Conservation (phyloP, 2,797 vertebrate species). For the Apodemus agrarius region DNA sequence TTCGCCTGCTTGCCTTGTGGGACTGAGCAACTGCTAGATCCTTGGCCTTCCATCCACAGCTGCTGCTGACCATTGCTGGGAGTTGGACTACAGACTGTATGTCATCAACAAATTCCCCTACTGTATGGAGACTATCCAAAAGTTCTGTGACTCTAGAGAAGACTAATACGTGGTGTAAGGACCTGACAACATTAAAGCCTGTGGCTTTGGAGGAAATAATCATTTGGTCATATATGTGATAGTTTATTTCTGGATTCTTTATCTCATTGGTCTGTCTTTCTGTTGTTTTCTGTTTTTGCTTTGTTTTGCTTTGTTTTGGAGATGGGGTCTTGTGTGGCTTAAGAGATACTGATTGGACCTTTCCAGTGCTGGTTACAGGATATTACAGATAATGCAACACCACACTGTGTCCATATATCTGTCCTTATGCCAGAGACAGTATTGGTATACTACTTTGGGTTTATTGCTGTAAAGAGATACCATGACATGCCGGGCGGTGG, state of each 20-base stretch:
- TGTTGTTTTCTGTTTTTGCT: not conserved
- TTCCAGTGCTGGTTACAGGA: not conserved
- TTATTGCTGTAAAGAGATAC: not conserved
- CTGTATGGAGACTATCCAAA: too few relatives aligned
- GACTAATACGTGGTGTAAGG: not conserved
- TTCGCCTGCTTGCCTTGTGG: too few relatives aligned
- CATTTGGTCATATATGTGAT: not conserved
- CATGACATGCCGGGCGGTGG: too few relatives aligned
- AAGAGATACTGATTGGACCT: not conserved
- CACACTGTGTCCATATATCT: not conserved
- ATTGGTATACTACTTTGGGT: not conserved
- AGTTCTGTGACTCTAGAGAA: too few relatives aligned
- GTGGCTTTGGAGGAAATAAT: not conserved
- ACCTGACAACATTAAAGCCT: not conserved
- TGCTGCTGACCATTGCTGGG: too few relatives aligned
- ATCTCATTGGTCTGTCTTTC: not conserved
- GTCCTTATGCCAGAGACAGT: not conserved
- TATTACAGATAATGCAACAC: too few relatives aligned
- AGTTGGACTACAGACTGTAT: too few relatives aligned
- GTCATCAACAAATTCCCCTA: too few relatives aligned
- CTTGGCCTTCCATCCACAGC: too few relatives aligned
- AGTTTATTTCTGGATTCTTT: not conserved
- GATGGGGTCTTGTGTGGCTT: not conserved
- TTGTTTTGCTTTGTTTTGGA: not conserved
- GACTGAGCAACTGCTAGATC: too few relatives aligned